These are phyloP conservation scores for Hypsibius dujardini DNA, from an alignment of 1,140 invertebrate species.

Conservation along the genomic window DNA sequence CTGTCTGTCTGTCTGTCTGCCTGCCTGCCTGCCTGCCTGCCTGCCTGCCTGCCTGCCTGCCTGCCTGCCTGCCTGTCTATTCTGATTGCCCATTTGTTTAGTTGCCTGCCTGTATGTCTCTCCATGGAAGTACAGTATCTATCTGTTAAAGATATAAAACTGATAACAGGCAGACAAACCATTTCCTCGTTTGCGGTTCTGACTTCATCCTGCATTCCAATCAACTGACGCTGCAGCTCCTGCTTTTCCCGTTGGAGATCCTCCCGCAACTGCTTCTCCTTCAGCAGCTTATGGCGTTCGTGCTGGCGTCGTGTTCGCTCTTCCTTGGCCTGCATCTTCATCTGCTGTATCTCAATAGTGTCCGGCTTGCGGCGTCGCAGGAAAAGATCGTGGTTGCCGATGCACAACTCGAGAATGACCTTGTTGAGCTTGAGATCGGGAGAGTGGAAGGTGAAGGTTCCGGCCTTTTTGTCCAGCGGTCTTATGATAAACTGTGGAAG, in stretches of 20 bases:
- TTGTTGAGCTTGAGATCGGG: constrained; percentile 77
- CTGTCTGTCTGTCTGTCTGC: no score
- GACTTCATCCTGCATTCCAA: constrained; percentile 60
- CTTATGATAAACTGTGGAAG: constrained; percentile 61
- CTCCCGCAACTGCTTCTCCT: constrained; percentile 77
- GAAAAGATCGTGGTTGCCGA: constrained; percentile 87
- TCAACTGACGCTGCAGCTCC: constrained; percentile 63
- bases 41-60: no score
- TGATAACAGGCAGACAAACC: constrained; percentile 32
- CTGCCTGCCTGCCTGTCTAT: constrained; percentile 27
- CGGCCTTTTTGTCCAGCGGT: constrained; percentile 70
- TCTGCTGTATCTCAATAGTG: constrained; percentile 88
- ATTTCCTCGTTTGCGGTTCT: constrained; percentile 69
- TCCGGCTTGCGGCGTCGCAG: constrained; percentile 78
- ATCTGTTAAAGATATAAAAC: no score
- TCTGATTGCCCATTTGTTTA: no score
- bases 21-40: no score
- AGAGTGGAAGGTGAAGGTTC: constrained; percentile 82
- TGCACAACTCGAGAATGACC: constrained; percentile 72
- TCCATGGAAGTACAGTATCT: no score
- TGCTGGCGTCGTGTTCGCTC: constrained; percentile 59
- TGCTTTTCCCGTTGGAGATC: constrained; percentile 72
- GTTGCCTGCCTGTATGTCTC: no score
- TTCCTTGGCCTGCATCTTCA: constrained; percentile 89
- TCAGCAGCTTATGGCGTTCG: constrained; percentile 67